phyloP scores from a whole-genome alignment of 2,113 vertebrate species.

The Propithecus coquereli region DNA sequence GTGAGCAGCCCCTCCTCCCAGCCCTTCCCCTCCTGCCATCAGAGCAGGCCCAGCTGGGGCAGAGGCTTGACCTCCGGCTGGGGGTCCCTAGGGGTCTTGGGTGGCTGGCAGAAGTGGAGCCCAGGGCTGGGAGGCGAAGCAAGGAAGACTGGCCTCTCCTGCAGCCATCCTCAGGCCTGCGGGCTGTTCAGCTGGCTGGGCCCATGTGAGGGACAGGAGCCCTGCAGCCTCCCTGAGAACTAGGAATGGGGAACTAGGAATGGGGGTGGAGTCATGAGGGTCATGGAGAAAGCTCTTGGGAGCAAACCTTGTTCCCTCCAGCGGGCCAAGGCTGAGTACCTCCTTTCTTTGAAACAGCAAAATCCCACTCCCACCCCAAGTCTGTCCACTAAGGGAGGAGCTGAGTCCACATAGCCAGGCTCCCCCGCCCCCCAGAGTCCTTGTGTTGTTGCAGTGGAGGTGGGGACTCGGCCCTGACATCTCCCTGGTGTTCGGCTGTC shows the following conservation, averaged over 20 bases:
- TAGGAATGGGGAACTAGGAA: not conserved
- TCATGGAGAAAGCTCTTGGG: not conserved
- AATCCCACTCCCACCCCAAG: not conserved
- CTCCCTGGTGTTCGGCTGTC: not conserved
- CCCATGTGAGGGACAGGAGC: not conserved
- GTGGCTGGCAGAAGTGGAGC: not conserved
- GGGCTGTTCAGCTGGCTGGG: not conserved
- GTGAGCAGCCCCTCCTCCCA: slow-evolving; percentile 48
- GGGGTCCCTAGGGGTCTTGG: not conserved
- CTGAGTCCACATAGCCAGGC: not conserved
- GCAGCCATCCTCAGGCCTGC: not conserved
- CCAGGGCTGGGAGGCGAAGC: not conserved
- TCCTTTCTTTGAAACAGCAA: not conserved
- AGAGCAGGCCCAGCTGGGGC: not conserved
- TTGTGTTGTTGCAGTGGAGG: not conserved
- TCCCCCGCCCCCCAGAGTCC: not conserved
- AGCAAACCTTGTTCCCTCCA: not conserved
- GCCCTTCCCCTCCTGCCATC: not conserved
- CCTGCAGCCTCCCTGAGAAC: not conserved
- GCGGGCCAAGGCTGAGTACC: not conserved
- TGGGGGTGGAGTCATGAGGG: not conserved
- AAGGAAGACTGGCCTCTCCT: not conserved
- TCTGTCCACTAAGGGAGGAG: not conserved
- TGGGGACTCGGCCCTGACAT: not conserved
- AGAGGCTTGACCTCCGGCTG: not conserved